Percentiles rank a stretch among this genome's conserved stretches.
Conservation (phyloP, 2,797 vertebrate species). For the Chromobotia macracanthus region DNA sequence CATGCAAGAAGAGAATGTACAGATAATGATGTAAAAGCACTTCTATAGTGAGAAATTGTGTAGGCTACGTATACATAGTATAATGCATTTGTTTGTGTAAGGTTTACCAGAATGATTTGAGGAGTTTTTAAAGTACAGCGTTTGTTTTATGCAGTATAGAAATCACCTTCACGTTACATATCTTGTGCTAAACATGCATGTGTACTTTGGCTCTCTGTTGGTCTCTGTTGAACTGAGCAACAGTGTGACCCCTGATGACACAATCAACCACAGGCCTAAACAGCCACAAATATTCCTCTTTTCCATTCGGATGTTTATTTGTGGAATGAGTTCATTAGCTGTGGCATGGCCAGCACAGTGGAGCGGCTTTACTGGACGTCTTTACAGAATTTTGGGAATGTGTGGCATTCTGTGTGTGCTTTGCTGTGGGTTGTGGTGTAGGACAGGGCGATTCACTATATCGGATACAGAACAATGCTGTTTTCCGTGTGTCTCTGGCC, state of each 20-base stretch:
- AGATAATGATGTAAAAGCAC: background rate
- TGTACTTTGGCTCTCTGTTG: background rate
- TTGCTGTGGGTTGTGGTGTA: conserved; percentile 30
- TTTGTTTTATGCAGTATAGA: conserved; percentile 1
- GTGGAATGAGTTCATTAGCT: conserved; percentile 8
- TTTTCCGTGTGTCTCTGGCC: conserved; percentile 54
- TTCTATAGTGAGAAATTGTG: too few relatives aligned
- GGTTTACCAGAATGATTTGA: background rate
- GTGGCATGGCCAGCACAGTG: conserved; percentile 64
- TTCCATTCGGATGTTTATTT: conserved; percentile 64
- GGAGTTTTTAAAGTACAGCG: background rate
- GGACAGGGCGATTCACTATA: conserved; percentile 19
- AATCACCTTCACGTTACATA: background rate
- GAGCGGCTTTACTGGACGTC: conserved; percentile 59
- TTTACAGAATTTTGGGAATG: conserved; percentile 72
- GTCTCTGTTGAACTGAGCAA: background rate
- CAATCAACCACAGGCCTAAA: background rate
- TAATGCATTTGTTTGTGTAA: too few relatives aligned
- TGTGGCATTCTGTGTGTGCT: conserved; percentile 67
- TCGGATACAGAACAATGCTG: conserved; percentile 45
- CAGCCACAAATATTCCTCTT: conserved; percentile 72
- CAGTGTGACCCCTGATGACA: background rate
- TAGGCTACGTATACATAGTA: background rate
- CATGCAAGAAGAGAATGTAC: conserved; percentile 16
- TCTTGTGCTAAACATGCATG: background rate